Evolutionary conservation across 1,140 invertebrate species (phyloP).

Genomic region (Orussus abietinus): DNA sequence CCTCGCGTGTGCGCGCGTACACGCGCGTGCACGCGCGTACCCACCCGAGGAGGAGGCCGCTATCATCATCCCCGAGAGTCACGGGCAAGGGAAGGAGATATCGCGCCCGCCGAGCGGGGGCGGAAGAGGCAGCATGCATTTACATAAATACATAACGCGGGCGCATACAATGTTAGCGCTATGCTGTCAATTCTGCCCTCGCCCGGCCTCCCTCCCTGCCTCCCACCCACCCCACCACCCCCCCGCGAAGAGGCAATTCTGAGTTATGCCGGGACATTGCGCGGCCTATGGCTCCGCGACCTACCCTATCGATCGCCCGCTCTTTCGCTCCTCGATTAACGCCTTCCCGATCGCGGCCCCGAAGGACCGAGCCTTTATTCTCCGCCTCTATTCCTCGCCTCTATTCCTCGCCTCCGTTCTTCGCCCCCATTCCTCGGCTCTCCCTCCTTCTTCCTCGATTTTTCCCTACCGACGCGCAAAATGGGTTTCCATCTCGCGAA

Average conservation of each 20-base stretch:
- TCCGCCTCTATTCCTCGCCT: not conserved
- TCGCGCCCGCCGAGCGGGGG: slow-evolving; percentile 7
- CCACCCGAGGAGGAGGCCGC: slow-evolving; percentile 1
- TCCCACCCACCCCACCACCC: too few relatives aligned
- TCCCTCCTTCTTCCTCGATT: not conserved
- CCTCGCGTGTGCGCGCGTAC: slow-evolving; percentile 12
- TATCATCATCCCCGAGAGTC: not conserved
- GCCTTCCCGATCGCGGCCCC: slow-evolving; percentile 12
- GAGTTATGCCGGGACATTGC: slow-evolving; percentile 52
- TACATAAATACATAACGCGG: slow-evolving; percentile 56
- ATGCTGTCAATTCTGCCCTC: slow-evolving; percentile 54
- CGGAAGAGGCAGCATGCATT: slow-evolving; percentile 47
- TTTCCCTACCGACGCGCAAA: not conserved
- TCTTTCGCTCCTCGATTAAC: slow-evolving; percentile 20
- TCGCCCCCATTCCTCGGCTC: not conserved
- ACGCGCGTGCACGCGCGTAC: slow-evolving; percentile 10
- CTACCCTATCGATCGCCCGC: slow-evolving; percentile 38
- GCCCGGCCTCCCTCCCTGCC: too few relatives aligned
- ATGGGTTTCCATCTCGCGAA: too few relatives aligned
- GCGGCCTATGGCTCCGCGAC: too few relatives aligned
- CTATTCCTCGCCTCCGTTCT: not conserved
- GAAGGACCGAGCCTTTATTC: too few relatives aligned
- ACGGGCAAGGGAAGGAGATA: not conserved
- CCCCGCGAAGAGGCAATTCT: slow-evolving; percentile 54
- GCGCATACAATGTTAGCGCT: slow-evolving; percentile 54